phyloP scores from a whole-genome alignment of 2,888 invertebrate species.

The Cosmopolites sordidus region DNA sequence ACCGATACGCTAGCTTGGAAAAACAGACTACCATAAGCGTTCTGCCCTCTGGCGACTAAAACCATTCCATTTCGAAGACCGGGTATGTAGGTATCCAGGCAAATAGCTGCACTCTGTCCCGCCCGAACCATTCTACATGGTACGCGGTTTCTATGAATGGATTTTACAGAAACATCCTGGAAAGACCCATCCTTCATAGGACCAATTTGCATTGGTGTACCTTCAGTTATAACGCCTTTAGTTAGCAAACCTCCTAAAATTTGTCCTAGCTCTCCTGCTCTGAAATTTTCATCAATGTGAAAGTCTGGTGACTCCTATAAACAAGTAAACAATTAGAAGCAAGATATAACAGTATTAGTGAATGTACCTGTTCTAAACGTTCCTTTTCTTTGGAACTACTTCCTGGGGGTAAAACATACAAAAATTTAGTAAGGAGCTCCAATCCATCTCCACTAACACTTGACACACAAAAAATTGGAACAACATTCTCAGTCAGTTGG shows the following conservation, averaged over 20 bases:
- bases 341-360: background rate
- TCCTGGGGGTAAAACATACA: constrained; percentile 75
- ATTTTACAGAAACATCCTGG: constrained; percentile 70
- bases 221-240: constrained; percentile 82
- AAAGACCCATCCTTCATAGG: constrained; percentile 78
- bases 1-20: constrained; percentile 83
- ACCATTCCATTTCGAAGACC: constrained; percentile 81
- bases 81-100: constrained; percentile 60
- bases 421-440: constrained; percentile 76
- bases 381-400: constrained; percentile 62
- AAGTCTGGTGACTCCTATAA: constrained; percentile 71
- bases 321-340: constrained; percentile 4
- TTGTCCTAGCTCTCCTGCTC: constrained; percentile 76
- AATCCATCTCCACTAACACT: constrained; percentile 85
- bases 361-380: constrained; percentile 59
- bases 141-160: constrained; percentile 88
- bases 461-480: constrained; percentile 83
- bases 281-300: constrained; percentile 92
- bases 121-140: constrained; percentile 84
- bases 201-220: constrained; percentile 70
- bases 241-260: constrained; percentile 82
- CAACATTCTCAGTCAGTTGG: constrained; percentile 60
- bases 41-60: constrained; percentile 55
- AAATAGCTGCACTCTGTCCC: constrained; percentile 85
- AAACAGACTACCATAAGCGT: constrained; percentile 57